Evolutionary conservation across 2,888 invertebrate genomes (phyloP), one percentile per base, ranked within the genome.

Genomic region (Sthenelais limicola): DNA sequence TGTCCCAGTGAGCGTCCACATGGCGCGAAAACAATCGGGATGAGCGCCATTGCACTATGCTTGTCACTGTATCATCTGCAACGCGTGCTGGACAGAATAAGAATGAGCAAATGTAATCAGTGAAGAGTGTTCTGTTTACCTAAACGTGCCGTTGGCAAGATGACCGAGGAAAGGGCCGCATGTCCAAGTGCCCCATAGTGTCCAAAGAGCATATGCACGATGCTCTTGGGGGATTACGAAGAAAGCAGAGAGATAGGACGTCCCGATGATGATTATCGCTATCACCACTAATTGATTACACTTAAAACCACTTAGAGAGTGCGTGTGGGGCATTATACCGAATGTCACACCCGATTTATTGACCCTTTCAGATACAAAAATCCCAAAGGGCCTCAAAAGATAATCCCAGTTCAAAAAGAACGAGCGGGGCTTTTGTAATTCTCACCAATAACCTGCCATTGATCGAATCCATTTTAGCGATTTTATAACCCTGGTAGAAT

Each of bases 211-310:
- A 28, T 32, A 32, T 56, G 30, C 56, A 33, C 30, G 56, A 15
- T 33, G 28, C 30, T 56, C n/a, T 33, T n/a, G 56, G 56, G 30
- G 56, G n/a, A n/a, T n/a, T n/a, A n/a, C n/a, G n/a, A n/a, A n/a
- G n/a, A n/a, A n/a, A n/a, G n/a, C n/a, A n/a, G n/a, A n/a, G n/a
- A 15, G 30, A 33, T 3, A 33, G 7, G 2, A 24, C n/a, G 30
- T 32, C 5, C 18, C 32, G 30, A n/a, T 12, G 56, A 33, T 33
- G 26, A 56, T 56, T 12, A 56, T 56, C 32, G 21, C 33, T 56
- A 56, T 56, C 56, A 28, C 56, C 56, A n/a, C 30, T 56, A 56
- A 56, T 56, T 56, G 56, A 56, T 56, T 56, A 56, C 56, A 56
- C 33, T 33, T 56, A 56, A 56, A 56, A 56, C 24, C 56, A 56